These are phyloP conservation scores for Drosophila mercatorum DNA, from an alignment of 2,888 invertebrate genomes.

Conservation along the genomic window DNA sequence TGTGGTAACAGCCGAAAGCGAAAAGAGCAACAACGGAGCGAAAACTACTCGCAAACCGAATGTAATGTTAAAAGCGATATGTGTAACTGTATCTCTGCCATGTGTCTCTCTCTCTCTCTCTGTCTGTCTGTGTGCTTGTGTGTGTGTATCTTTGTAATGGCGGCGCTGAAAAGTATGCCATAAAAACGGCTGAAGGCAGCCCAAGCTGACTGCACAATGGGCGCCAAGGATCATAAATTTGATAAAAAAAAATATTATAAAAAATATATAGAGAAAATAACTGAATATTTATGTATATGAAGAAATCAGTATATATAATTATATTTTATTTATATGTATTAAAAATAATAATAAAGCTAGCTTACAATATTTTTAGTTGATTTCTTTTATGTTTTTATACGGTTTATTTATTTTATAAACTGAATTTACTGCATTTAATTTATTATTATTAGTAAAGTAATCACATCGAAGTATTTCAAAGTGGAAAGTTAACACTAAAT, in stretches of 20 bases:
- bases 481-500: no score
- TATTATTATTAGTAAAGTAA: no score
- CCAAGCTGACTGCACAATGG: slow-evolving; percentile 4
- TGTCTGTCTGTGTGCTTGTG: neutral
- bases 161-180: slow-evolving; percentile 33
- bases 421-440: no score
- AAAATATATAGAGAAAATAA: neutral
- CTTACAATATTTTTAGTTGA: no score
- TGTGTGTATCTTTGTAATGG: slow-evolving; percentile 3
- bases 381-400: no score
- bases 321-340: neutral
- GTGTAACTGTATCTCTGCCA: neutral
- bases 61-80: slow-evolving; percentile 26
- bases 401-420: no score
- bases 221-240: neutral
- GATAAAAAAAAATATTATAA: neutral
- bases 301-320: neutral
- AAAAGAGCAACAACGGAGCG: slow-evolving; percentile 22
- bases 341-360: no score
- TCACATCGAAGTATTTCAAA: no score
- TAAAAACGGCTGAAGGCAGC: slow-evolving; percentile 27
- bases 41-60: slow-evolving; percentile 34
- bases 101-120: no score
- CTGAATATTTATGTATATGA: neutral
- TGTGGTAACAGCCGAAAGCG: slow-evolving; percentile 22